A percentile compares a stretch with the other conserved stretches of the same genome.
Conservation (phyloP, 2,888 invertebrate species). For the Trachelus troglodyta region DNA sequence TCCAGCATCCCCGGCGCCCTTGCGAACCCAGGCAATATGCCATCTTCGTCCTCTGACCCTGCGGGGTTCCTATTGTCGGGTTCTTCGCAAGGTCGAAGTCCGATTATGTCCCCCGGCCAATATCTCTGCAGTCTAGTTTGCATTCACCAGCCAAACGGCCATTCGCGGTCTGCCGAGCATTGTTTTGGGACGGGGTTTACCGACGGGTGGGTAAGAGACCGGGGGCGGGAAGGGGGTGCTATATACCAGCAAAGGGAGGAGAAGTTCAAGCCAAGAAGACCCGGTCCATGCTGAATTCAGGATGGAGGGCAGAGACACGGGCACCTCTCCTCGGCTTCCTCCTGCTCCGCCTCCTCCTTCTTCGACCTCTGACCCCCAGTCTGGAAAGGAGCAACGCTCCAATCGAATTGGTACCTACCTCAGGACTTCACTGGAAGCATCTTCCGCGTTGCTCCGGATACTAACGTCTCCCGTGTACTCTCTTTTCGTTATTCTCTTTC, state of each 20-base stretch:
- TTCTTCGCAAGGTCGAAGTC: slow-evolving; percentile 47
- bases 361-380: not conserved
- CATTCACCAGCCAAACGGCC: slow-evolving; percentile 49
- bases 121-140: slow-evolving; percentile 46
- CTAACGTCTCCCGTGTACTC: not conserved
- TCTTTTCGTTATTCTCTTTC: not conserved
- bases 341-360: not conserved
- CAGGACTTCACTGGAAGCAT: not conserved
- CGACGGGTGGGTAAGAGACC: not conserved
- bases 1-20: not conserved
- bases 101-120: slow-evolving; percentile 50
- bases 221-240: too few species aligned
- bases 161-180: slow-evolving; percentile 49
- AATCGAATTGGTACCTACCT: not conserved
- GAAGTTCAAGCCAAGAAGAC: not conserved
- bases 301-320: not conserved
- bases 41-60: not conserved
- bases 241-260: not conserved
- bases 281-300: not conserved
- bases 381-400: not conserved
- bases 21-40: not conserved
- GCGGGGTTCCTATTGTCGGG: slow-evolving; percentile 18
- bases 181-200: slow-evolving; percentile 28
- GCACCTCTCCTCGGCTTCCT: not conserved
- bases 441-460: not conserved